A percentile compares a stretch with the other conserved stretches of the same genome.
Conservation (phyloP, 1,140 invertebrate species). For the Lasioglossum baleicum region DNA sequence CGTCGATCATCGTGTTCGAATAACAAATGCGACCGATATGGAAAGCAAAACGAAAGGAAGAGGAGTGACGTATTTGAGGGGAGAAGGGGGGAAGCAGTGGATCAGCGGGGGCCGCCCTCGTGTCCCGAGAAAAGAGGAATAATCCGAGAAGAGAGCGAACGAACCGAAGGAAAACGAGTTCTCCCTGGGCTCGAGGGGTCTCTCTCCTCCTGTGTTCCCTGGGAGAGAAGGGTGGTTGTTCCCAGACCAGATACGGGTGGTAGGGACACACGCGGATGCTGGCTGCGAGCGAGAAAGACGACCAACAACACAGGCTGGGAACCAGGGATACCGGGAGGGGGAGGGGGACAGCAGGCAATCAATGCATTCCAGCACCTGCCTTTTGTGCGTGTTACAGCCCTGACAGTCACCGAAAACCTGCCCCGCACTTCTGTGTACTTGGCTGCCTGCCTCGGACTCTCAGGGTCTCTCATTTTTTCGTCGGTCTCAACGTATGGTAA, state of each 20-base stretch:
- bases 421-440: slow-evolving; percentile 18
- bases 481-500: not conserved
- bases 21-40: not conserved
- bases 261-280: slow-evolving; percentile 1
- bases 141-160: slow-evolving; percentile 10
- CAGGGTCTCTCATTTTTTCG: slow-evolving; percentile 33
- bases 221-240: slow-evolving; percentile 44
- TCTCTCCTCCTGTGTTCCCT: slow-evolving; percentile 10
- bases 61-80: not conserved
- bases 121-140: slow-evolving; percentile 17
- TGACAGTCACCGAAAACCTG: slow-evolving; percentile 57
- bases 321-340: not conserved
- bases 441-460: not conserved
- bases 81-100: not conserved
- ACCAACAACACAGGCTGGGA: not conserved
- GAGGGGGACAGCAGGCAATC: slow-evolving; percentile 50
- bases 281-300: not conserved
- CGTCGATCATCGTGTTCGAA: not conserved
- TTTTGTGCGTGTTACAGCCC: slow-evolving; percentile 54
- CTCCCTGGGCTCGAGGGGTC: slow-evolving; percentile 3
- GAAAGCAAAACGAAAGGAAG: not conserved
- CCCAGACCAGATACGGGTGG: slow-evolving; percentile 31
- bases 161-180: not conserved
- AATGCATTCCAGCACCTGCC: slow-evolving; percentile 73
- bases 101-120: not conserved